Evolutionary conservation across 2,113 vertebrate genomes (phyloP), one percentile per base, ranked within the genome.

Genomic region (Neopipo cinnamomea): DNA sequence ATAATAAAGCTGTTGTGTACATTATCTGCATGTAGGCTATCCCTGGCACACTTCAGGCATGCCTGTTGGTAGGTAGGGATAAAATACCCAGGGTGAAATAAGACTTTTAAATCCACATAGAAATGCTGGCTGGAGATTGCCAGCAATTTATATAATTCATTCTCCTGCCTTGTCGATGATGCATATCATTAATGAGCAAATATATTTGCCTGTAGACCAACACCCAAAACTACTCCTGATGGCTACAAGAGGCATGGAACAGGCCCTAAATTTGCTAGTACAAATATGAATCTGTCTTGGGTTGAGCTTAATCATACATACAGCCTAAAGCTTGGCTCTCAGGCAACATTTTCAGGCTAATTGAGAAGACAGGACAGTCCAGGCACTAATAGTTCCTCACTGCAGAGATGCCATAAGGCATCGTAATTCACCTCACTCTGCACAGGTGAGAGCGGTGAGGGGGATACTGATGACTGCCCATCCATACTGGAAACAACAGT

Each of bases 211-310:
- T 53, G 47, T 21, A 44, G 53, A 62, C 19, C 75, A 91, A 59
- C 70, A 90, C 47, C 50, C 63, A 59, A 81, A 91, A 59, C 72
- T 87, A 56, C 68, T 89, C 62, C 75, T 53, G 67, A 56, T 59
- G 78, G 74, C 53, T 87, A 28, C 61, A 52, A 27, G 19, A 86
- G 62, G 52, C 81, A 53, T 3, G 35, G 72, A 88, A 79, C 81
- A 33, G 33, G 66, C 28, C 39, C n/a, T 80, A 83, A 59, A 79
- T 94, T 86, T 84, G 50, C 62, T 61, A 27, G 39, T 50, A 71
- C n/a, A 71, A 88, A 50, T 80, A 95, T 82, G 93, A 94, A 97
- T 94, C 85, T 89, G 50, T 12, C 71, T 93, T 93, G 63, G 67
- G 39, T 71, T 77, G 91, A 91, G 81, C 44, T 95, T 85, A 80